Base-by-base conservation (phyloP, 2,113 vertebrate species). In the Oryzias melastigma region DNA sequence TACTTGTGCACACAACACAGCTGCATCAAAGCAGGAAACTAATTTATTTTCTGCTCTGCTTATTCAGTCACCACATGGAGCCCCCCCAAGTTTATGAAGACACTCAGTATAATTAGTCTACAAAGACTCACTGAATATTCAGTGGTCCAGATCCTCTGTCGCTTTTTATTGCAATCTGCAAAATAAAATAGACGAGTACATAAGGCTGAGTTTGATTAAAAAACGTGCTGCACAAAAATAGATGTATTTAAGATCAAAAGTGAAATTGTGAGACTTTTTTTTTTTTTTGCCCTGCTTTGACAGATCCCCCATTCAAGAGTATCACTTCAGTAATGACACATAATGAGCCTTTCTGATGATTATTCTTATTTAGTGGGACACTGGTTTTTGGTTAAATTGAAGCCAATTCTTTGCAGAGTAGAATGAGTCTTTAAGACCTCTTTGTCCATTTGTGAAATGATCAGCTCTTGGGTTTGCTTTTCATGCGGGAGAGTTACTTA, bases 101-200 rank as follows among this genome's bases (percentile, higher is more conserved):
- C 73, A 81, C 82, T 81, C 77, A 67, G 73, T 81, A 82, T 89
- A 88, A 87, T 90, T 88, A 89, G 78, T 83, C 74, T 83, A 81
- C 84, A 88, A 85, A 85, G 80, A 83, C 70, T 78, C 58, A 46
- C 78, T 88, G 88, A 88, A 90, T 89, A 90, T 89, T 88, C 85
- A 90, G 68, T 67, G 78, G 82, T 87, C 85, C 85, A 84, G 27
- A 86, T 78, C 75, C 42, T 75, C 75, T 57, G 78, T 75, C 75
- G 84, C 58, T 58, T 85, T 80, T 62, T 40, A 70, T 53, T 75
- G 83, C 75, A 73, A 74, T 82, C 51, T 62, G 68, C 66, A 51
- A 73, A 51, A 73, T 68, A 63, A 86, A 85, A 87, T 59, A 80
- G 67, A 84, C 61, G 49, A 78, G 74, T 29, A 52, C 65, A 77